Conservation (phyloP, 2,113 vertebrate species). For the Aegithalos caudatus region DNA sequence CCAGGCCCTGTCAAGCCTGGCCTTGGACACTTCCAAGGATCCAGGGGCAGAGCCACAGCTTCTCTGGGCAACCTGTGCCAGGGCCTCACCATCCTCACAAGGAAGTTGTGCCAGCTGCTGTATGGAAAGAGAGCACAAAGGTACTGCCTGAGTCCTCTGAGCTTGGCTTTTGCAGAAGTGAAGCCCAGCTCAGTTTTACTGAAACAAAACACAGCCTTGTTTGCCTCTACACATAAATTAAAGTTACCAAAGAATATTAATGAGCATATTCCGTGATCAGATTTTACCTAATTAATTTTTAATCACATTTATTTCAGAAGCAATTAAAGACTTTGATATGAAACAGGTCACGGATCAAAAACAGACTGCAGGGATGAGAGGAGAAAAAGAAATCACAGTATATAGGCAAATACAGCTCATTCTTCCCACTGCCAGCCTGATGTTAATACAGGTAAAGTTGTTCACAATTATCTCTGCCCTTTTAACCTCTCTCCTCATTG, state of each 20-base stretch:
- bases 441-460: background rate
- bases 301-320: background rate
- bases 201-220: background rate
- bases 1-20: rapidly evolving
- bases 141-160: background rate
- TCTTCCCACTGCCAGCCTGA: background rate
- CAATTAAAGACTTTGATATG: background rate
- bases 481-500: background rate
- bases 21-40: background rate
- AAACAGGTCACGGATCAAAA: background rate
- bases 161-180: background rate
- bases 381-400: background rate
- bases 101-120: background rate
- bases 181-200: background rate
- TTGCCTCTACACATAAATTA: background rate
- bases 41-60: background rate
- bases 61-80: background rate
- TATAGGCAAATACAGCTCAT: background rate
- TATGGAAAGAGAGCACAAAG: background rate
- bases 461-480: background rate
- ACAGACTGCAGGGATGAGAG: background rate
- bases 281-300: background rate
- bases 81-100: background rate
- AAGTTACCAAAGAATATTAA: background rate
- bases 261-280: background rate